These are phyloP conservation scores for Laticauda colubrina DNA, from an alignment of 2,113 vertebrate genomes.

Conservation along the genomic window DNA sequence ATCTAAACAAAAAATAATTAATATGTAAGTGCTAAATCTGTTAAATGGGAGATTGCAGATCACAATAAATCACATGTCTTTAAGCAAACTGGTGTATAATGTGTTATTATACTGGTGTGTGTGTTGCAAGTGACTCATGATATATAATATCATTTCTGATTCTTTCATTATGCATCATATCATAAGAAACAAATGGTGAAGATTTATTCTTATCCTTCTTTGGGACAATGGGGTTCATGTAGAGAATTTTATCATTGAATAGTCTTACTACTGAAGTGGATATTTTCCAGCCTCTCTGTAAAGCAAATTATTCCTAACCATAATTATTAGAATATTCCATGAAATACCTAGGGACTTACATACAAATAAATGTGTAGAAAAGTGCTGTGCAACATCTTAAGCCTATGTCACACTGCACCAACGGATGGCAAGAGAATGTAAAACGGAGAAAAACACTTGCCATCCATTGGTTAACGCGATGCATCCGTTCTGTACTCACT, in stretches of 20 bases:
- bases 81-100: slow-evolving; percentile 37
- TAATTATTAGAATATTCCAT: not conserved
- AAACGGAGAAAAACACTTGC: no score
- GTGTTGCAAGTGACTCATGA: slow-evolving; percentile 51
- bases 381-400: not conserved
- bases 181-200: slow-evolving; percentile 16
- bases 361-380: not conserved
- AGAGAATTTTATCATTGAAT: not conserved
- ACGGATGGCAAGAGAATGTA: no score
- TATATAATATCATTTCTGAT: slow-evolving; percentile 61
- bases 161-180: slow-evolving; percentile 57
- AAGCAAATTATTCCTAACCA: not conserved
- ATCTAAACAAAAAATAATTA: slow-evolving; percentile 49
- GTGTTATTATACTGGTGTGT: not conserved
- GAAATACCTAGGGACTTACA: not conserved
- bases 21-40: slow-evolving; percentile 55
- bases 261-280: not conserved
- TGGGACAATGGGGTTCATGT: not conserved
- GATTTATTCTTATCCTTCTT: not conserved
- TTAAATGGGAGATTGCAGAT: slow-evolving; percentile 58
- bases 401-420: no score
- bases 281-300: not conserved
- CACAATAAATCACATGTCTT: slow-evolving; percentile 53
- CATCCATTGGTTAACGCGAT: no score
- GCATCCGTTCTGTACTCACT: no score